These are phyloP conservation scores for Ctenomys sociabilis DNA, from an alignment of 2,113 vertebrate species.

Conservation along the genomic window DNA sequence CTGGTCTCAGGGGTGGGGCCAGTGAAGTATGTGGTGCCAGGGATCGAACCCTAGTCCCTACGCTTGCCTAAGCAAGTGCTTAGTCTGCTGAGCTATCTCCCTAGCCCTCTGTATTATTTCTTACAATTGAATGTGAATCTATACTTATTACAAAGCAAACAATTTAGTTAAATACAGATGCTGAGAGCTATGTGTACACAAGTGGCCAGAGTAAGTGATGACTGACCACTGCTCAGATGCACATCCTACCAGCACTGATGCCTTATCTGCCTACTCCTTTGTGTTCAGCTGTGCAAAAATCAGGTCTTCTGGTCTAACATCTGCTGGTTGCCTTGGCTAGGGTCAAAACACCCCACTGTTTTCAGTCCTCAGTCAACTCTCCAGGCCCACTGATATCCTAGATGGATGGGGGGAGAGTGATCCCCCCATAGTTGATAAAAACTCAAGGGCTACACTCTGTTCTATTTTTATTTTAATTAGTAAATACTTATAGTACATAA, in stretches of 20 bases:
- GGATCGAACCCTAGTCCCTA: no score
- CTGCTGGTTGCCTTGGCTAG: neutral
- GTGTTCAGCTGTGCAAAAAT: neutral
- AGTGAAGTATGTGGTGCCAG: no score
- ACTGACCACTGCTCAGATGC: neutral
- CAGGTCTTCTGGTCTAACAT: neutral
- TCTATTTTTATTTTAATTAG: neutral
- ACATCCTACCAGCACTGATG: neutral
- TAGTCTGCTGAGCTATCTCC: no score
- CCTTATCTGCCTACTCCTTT: neutral
- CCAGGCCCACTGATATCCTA: neutral
- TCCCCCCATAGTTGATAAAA: neutral
- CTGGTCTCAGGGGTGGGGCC: no score
- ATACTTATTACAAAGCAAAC: neutral
- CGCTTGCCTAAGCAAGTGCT: no score
- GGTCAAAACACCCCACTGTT: conserved; percentile 20
- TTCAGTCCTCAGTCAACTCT: neutral
- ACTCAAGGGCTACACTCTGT: neutral
- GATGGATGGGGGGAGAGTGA: neutral
- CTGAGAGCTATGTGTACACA: neutral
- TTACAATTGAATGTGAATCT: neutral
- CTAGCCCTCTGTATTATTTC: neutral
- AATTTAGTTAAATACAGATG: neutral
- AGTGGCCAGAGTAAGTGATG: neutral
- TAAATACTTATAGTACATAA: neutral